These are phyloP conservation scores for Brachionus paranguensis DNA, from an alignment of 1,140 invertebrate genomes.

Conservation along the genomic window DNA sequence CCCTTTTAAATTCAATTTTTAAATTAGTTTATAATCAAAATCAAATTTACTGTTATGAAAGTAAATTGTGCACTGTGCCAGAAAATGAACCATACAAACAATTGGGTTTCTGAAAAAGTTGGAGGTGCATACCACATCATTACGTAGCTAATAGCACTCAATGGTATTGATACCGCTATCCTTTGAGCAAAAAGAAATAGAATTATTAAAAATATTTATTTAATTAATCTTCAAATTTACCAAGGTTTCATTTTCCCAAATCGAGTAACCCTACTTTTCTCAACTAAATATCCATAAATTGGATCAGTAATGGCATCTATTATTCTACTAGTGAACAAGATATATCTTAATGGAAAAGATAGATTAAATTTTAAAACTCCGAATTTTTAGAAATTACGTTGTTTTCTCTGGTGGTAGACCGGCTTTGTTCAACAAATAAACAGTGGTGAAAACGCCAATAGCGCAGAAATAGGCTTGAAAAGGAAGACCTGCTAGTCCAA, in stretches of 20 bases:
- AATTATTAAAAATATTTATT: neutral
- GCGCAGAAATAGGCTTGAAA: constrained; percentile 33
- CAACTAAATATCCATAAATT: constrained; percentile 13
- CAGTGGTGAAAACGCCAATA: constrained; percentile 26
- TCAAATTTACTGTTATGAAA: neutral
- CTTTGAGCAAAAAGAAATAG: neutral
- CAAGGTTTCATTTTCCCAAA: constrained; percentile 40
- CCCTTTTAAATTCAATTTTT: neutral
- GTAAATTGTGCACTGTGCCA: constrained; percentile 31
- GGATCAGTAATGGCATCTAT: constrained; percentile 35
- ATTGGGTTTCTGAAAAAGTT: neutral
- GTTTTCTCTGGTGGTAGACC: constrained; percentile 20
- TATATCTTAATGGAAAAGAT: neutral
- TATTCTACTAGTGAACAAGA: constrained; percentile 26
- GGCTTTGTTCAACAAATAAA: constrained; percentile 19
- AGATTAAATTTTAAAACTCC: neutral
- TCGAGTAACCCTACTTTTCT: constrained; percentile 10
- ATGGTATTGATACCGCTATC: constrained; percentile 3
- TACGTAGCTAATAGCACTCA: constrained; percentile 24
- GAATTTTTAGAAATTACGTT: neutral
- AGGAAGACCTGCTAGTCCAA: constrained; percentile 7
- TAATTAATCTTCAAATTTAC: neutral
- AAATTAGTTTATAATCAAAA: neutral
- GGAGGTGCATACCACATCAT: constrained; percentile 37
- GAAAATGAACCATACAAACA: constrained; percentile 5